Conservation (phyloP, 2,113 vertebrate genomes). For the Triplophysa dalaica region DNA sequence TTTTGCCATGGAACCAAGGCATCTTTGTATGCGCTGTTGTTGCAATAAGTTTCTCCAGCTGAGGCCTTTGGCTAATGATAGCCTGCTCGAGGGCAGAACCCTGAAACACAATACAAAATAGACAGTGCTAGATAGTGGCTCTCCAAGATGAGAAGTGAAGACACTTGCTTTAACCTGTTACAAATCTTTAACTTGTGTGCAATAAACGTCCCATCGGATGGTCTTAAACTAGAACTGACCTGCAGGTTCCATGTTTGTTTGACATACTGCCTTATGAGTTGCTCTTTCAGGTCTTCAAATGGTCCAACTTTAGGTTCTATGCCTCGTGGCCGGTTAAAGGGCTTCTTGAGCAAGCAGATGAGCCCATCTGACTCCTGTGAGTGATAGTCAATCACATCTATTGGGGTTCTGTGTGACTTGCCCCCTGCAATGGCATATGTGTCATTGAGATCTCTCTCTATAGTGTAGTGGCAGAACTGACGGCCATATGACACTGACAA, state of each 20-base stretch:
- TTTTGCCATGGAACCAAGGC: constrained; percentile 94
- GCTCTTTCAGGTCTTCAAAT: constrained; percentile 94
- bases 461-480: constrained; percentile 91
- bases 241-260: constrained; percentile 91
- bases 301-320: constrained; percentile 90
- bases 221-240: constrained; percentile 69
- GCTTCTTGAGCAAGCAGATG: constrained; percentile 84
- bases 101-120: constrained; percentile 63
- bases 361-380: constrained; percentile 87
- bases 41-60: constrained; percentile 93
- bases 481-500: constrained; percentile 79
- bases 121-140: no score
- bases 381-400: constrained; percentile 88
- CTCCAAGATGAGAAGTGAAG: no score
- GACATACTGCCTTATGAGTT: constrained; percentile 90
- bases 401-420: constrained; percentile 79
- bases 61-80: constrained; percentile 95
- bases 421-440: constrained; percentile 89
- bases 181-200: background rate
- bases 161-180: no score
- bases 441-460: constrained; percentile 86
- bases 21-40: constrained; percentile 94
- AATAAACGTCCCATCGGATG: background rate
- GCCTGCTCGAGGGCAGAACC: constrained; percentile 92
- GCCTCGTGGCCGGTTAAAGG: constrained; percentile 82